Percentiles rank a stretch among this genome's conserved stretches.
These are phyloP conservation scores for Oreochromis niloticus DNA, from an alignment of 2,113 vertebrate genomes.

Conservation along the genomic window DNA sequence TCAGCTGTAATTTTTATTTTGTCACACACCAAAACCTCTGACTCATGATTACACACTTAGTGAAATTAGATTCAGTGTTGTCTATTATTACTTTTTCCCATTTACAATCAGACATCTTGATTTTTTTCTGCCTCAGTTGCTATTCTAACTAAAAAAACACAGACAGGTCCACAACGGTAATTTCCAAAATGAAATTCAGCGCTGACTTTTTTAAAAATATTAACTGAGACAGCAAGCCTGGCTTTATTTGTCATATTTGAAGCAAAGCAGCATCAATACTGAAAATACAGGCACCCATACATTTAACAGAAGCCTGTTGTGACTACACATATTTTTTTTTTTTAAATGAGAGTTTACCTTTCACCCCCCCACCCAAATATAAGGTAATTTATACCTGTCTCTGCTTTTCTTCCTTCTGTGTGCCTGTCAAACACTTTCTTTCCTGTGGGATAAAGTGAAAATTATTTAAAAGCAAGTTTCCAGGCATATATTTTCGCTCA, in stretches of 20 bases:
- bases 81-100: not conserved
- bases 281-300: not conserved
- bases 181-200: not conserved
- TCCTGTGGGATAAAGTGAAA: not conserved
- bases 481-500: not conserved
- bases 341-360: conserved; percentile 5
- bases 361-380: not conserved
- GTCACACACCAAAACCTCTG: not conserved
- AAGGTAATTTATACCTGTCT: conserved; percentile 9
- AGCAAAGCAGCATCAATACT: not conserved
- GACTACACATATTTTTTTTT: conserved; percentile 1
- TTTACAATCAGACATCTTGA: not conserved
- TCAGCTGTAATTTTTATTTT: not conserved
- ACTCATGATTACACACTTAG: not conserved
- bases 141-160: not conserved
- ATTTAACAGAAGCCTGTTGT: not conserved
- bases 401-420: not conserved
- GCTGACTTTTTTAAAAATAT: rapidly evolving
- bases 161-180: not conserved
- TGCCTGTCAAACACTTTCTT: conserved; percentile 3
- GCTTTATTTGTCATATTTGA: not conserved
- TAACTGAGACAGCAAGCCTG: not conserved
- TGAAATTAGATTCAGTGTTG: too few species aligned
- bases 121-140: not conserved
- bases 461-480: not conserved